Evolutionary conservation across 2,797 vertebrate species (phyloP).

Genomic region (Enteromius anoplus): DNA sequence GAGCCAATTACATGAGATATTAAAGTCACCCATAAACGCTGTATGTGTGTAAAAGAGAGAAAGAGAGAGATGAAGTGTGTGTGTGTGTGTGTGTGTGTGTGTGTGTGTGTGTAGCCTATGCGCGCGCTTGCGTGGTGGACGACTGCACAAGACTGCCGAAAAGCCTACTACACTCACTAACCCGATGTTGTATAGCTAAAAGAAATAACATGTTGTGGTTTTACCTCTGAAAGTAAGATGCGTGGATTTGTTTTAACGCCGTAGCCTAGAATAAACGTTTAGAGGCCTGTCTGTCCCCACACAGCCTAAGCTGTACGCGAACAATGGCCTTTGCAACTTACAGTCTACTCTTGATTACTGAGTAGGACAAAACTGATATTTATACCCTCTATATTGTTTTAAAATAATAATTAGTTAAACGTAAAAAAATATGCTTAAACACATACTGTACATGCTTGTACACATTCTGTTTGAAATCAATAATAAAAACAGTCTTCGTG

Average conservation of each 20-base stretch:
- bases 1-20: conserved; percentile 43
- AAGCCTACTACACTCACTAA: conserved; percentile 6
- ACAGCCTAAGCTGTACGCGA: conserved; percentile 43
- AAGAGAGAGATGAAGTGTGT: conserved; percentile 4
- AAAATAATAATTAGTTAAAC: neutral
- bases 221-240: conserved; percentile 27
- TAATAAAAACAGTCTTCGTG: neutral
- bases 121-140: neutral
- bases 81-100: conserved; percentile 33
- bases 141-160: conserved; percentile 22
- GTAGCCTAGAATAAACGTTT: conserved; percentile 14
- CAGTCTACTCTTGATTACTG: conserved; percentile 21
- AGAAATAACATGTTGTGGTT: conserved; percentile 7
- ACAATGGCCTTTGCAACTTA: conserved; percentile 53
- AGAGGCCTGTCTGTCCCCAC: conserved; percentile 50
- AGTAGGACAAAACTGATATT: neutral
- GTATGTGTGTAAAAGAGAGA: conserved; percentile 12
- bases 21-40: conserved; percentile 29
- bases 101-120: conserved; percentile 13
- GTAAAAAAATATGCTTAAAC: neutral
- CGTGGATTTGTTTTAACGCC: conserved; percentile 3
- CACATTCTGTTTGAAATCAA: neutral
- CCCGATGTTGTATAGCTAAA: conserved; percentile 13
- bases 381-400: neutral
- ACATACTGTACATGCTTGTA: too few relatives aligned